Evolutionary conservation across 2,113 vertebrate genomes (phyloP), one percentile per base, ranked within the genome.

Genomic region (Steatornis caripensis): DNA sequence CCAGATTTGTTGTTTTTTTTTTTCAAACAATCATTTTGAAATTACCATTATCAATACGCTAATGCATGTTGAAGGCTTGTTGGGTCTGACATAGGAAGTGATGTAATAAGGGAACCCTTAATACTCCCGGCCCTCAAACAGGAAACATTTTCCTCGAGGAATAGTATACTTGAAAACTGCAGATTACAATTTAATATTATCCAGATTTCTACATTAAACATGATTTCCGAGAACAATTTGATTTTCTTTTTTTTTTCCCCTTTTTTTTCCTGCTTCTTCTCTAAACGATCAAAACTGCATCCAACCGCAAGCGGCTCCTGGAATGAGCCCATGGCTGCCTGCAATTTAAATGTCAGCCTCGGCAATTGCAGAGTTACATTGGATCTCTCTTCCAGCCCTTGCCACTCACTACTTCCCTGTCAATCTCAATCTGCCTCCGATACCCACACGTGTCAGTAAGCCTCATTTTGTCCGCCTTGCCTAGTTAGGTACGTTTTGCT

Each of bases 191-290:
- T 98, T 98, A 98, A 98, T 98, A 98, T 97, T 96, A 97, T 98
- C 98, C 98, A 98, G 94, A 98, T 98, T 98, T 97, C 97, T 95
- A 98, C 98, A 98, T 98, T 98, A 98, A 98, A 97, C 96, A 71
- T 98, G 97, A 98, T 98, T 98, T 98, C 98, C 98, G 97, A 98
- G 98, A 98, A 98, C 97, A 98, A 98, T 98, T 98, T 98, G 97
- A 98, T 98, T 39, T 54, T 32, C 19, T 57, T 66, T 93, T 84
- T 61, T 68, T 76, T 9, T 32, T 10, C 21, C 12, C n/a, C 49
- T 53, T 21, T 34, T 36, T 55, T n/a, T 37, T 14, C 26, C 53
- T 66, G 23, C 53, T 96, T 79, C 92, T 96, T 92, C 58, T 97
- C 76, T 84, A 77, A 97, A 76, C 82, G 97, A 97, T 98, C 97